Base-by-base conservation (phyloP, 2,888 invertebrate genomes). In the Dynastes hyllus region DNA sequence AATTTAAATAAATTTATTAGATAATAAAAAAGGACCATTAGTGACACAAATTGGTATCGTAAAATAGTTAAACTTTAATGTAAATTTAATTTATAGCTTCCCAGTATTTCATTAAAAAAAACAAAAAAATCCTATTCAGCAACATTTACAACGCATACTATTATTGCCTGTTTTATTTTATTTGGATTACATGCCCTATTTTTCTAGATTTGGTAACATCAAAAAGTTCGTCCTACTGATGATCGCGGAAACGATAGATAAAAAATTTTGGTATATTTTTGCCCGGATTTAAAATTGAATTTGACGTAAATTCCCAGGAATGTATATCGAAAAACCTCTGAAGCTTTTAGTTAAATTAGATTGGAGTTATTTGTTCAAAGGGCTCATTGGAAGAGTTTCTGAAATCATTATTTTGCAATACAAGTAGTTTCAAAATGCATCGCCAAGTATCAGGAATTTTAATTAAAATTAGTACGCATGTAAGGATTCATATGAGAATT, bases 21-120 rank as follows among this genome's bases (percentile, higher is more conserved):
- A 16, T 66, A 66, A 66, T 37, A 66, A 66, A 66, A 66, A 66
- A 13, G 29, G 37, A 66, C 11, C 22, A 66, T 66, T 66, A n/a
- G 37, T n/a, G 32, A 66, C 16, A 40, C 66, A 66, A 66, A 40
- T 66, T 32, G 66, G 37, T 66, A 37, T 66, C 32, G 32, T n/a
- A 16, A 66, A 66, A 40, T 66, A 32, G 29, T 32, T 65, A 61
- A 65, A 65, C 32, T 66, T 37, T 66, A 66, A 66, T 40, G 40
- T n/a, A 66, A 66, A 37, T n/a, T n/a, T 66, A 13, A 66, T 66
- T 66, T 66, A 66, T 66, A 37, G 37, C n/a, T 0, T 66, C 16
- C 16, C 37, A n/a, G 16, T 61, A 27, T 27, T 61, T 61, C 16
- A 37, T 37, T 0, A n/a, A 58, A 58, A n/a, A 16, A 27, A 58